A percentile compares a stretch with the other conserved stretches of the same genome.
Conservation (phyloP, 2,888 invertebrate genomes). For the Ctena decussata region DNA sequence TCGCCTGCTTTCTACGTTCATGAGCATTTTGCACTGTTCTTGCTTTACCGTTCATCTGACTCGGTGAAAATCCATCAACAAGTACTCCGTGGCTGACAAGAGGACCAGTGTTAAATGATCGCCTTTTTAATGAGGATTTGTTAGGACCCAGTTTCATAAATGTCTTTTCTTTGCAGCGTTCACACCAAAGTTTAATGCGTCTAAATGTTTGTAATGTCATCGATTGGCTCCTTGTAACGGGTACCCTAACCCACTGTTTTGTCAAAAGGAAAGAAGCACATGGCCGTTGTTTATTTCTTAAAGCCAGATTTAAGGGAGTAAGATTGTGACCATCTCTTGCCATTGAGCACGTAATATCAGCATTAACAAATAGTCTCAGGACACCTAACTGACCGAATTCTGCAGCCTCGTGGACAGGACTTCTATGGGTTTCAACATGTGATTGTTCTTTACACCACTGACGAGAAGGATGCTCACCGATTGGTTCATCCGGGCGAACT, state of each 20-base stretch:
- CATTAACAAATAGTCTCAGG: conserved; percentile 83
- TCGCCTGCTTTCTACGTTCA: conserved; percentile 63
- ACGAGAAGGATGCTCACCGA: conserved; percentile 84
- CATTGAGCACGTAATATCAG: conserved; percentile 83
- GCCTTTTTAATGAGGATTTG: conserved; percentile 80
- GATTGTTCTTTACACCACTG: conserved; percentile 82
- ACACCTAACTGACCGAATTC: conserved; percentile 83
- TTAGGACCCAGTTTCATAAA: conserved; percentile 79
- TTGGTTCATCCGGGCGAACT: conserved; percentile 83
- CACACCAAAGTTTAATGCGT: conserved; percentile 84
- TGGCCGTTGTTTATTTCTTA: conserved; percentile 81
- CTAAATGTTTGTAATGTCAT: conserved; percentile 82
- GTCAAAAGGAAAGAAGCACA: conserved; percentile 86
- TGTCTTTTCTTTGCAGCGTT: conserved; percentile 81
- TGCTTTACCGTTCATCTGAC: conserved; percentile 81
- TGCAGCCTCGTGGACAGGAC: conserved; percentile 85
- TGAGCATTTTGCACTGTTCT: conserved; percentile 55
- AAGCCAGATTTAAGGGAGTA: conserved; percentile 84
- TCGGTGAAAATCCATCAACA: conserved; percentile 81
- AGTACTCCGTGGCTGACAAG: conserved; percentile 81
- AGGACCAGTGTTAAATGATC: conserved; percentile 73
- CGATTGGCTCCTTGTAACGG: conserved; percentile 75
- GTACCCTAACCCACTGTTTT: conserved; percentile 86
- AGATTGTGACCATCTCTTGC: conserved; percentile 84
- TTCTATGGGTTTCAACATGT: conserved; percentile 82